Conservation (phyloP, 1,140 invertebrate species). For the Drosophila sucinea region DNA sequence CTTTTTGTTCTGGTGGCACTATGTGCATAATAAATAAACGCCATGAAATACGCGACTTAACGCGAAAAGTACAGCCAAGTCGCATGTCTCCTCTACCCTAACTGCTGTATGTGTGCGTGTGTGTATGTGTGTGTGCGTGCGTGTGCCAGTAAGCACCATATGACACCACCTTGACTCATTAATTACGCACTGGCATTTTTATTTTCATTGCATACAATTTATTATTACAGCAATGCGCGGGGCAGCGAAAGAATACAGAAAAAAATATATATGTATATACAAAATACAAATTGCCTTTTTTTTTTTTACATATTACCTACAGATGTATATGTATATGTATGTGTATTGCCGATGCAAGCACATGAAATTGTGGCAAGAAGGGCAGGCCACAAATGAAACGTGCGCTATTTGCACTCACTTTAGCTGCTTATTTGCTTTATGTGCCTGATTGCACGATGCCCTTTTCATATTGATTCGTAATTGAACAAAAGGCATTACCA, state of each 20-base stretch:
- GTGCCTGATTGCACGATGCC: constrained; percentile 34
- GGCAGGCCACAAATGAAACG: constrained; percentile 75
- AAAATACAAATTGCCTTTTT: constrained; percentile 73
- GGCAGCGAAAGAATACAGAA: constrained; percentile 16
- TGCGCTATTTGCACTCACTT: constrained; percentile 35
- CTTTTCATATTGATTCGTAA: constrained; percentile 16
- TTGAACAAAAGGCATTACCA: constrained; percentile 21
- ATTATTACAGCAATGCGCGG: constrained; percentile 73
- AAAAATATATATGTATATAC: constrained; percentile 27
- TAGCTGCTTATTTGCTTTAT: constrained; percentile 27
- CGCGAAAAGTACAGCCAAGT: constrained; percentile 68
- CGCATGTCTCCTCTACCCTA: constrained; percentile 41
- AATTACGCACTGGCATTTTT: constrained; percentile 82
- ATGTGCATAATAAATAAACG: constrained; percentile 81
- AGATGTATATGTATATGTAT: constrained; percentile 32
- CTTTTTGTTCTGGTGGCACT: constrained; percentile 49
- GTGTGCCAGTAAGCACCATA: constrained; percentile 67
- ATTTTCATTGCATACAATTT: constrained; percentile 82
- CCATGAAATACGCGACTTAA: constrained; percentile 82
- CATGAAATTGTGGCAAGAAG: constrained; percentile 43
- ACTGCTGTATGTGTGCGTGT: constrained; percentile 12
- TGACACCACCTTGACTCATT: constrained; percentile 82
- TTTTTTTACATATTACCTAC: constrained; percentile 23
- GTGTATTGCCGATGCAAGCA: constrained; percentile 45
- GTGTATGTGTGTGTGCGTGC: constrained; percentile 17